These are phyloP conservation scores for Progne subis DNA, from an alignment of 2,113 vertebrate genomes.

Conservation along the genomic window DNA sequence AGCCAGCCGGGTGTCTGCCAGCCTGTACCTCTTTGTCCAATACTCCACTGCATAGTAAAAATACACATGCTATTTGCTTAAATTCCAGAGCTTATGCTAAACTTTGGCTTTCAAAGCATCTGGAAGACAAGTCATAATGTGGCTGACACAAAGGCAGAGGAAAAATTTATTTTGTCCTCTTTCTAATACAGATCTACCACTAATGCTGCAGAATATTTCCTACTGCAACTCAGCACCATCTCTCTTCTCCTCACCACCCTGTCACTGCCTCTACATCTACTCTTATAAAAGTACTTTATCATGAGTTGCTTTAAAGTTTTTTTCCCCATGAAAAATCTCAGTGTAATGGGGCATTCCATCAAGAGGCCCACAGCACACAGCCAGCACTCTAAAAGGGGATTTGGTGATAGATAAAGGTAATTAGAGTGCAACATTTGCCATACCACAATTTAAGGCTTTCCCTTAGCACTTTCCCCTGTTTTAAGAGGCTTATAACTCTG, in stretches of 20 bases:
- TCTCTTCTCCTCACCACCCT: background rate
- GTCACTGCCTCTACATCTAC: background rate
- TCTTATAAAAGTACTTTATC: constrained; percentile 34
- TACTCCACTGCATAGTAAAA: background rate
- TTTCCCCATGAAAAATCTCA: constrained; percentile 9
- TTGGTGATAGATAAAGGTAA: constrained; percentile 66
- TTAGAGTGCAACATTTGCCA: constrained; percentile 49
- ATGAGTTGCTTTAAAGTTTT: background rate
- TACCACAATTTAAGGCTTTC: constrained; percentile 34
- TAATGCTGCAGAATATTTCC: background rate
- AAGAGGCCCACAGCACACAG: background rate
- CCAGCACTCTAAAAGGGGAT: constrained; percentile 14
- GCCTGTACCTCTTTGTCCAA: background rate
- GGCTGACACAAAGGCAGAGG: background rate
- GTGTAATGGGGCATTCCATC: constrained; percentile 32
- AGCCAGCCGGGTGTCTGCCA: background rate
- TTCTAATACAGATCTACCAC: background rate
- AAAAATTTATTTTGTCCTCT: background rate
- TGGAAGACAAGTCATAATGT: background rate
- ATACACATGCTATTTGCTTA: background rate
- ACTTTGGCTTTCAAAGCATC: background rate
- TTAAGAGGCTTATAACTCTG: constrained; percentile 41
- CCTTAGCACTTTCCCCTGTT: constrained; percentile 40
- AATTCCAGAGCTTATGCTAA: background rate
- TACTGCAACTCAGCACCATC: background rate